Evolutionary conservation across 2,797 vertebrate genomes (phyloP), one percentile per base, ranked within the genome.

Genomic region (Siniperca scherzeri): DNA sequence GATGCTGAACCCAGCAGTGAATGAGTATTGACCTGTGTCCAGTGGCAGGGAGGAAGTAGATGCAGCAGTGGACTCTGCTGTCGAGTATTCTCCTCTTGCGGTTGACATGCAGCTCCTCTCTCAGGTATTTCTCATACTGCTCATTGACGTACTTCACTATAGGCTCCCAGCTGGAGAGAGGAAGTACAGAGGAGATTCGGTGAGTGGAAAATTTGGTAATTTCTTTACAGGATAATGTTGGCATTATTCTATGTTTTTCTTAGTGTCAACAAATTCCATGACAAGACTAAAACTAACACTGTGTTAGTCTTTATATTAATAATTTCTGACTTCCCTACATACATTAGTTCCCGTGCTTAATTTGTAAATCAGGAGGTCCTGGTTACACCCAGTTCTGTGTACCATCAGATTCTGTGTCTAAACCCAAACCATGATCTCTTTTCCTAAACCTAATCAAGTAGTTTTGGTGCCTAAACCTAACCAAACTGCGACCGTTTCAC

Each of bases 91-190:
- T 96, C 77, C 95, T 96, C 91, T 99, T 98, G 52, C 98, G 97
- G 68, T 96, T 97, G 90, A 99, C 95, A 72, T 97, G 96, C 79
- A 98, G 94, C 90, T 99, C 98, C 83, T 99, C 98, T n/a, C 95
- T 95, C 56, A 99, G 95, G 89, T 98, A 99, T 68, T 91, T 96
- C 91, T 99, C 98, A 0, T 99, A 99, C 92, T 99, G 98, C 80
- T 98, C 96, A 0, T 97, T 98, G 90, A 99, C 95, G 78, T 98
- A 98, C 75, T 95, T 96, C 78, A 97, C 95, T 83, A 99, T 97
- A 33, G 98, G 98, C 48, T 98, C 97, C 98, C 98, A 99, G 92
- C 98, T 99, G 89, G 30, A 57, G 10, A 65, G 40, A 70, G 12
- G 16, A 0, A 57, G 16, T 3, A 42, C 5, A 59, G 1, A 80